These are phyloP conservation scores for Dicentrarchus labrax DNA, from an alignment of 2,113 vertebrate genomes.

Conservation along the genomic window DNA sequence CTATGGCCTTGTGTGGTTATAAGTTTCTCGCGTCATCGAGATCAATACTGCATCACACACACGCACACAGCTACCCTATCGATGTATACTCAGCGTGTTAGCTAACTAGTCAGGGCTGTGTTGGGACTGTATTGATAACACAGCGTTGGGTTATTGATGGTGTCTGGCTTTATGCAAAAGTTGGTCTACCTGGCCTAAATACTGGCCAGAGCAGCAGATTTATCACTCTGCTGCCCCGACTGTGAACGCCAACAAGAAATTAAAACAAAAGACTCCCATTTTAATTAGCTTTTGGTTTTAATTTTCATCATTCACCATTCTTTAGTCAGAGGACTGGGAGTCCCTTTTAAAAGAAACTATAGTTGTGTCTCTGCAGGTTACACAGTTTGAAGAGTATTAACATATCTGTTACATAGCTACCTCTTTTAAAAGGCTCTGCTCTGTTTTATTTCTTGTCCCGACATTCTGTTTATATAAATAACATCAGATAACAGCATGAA, in stretches of 20 bases:
- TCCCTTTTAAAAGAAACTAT: neutral
- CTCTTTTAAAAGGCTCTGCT: neutral
- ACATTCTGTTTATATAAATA: no score
- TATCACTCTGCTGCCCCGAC: neutral
- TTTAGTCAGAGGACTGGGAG: neutral
- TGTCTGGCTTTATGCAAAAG: slow-evolving; percentile 21
- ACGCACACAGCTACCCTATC: slow-evolving; percentile 14
- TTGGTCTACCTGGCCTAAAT: slow-evolving; percentile 23
- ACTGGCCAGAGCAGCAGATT: neutral
- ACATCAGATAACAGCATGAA: neutral
- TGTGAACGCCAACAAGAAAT: neutral
- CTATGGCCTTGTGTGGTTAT: slow-evolving; percentile 22
- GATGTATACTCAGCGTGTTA: slow-evolving; percentile 53
- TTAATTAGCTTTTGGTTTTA: no score
- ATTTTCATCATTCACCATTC: neutral
- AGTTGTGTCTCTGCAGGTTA: neutral
- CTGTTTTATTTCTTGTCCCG: neutral
- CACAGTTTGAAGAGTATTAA: neutral
- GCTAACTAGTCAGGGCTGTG: slow-evolving; percentile 13
- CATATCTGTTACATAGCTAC: neutral
- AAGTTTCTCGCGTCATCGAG: slow-evolving; percentile 1
- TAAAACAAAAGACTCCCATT: neutral
- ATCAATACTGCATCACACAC: slow-evolving; percentile 26
- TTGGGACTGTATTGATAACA: slow-evolving; percentile 37
- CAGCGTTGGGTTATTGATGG: slow-evolving; percentile 47